Conservation (phyloP, 2,113 vertebrate species). For the Triplophysa siluroides region DNA sequence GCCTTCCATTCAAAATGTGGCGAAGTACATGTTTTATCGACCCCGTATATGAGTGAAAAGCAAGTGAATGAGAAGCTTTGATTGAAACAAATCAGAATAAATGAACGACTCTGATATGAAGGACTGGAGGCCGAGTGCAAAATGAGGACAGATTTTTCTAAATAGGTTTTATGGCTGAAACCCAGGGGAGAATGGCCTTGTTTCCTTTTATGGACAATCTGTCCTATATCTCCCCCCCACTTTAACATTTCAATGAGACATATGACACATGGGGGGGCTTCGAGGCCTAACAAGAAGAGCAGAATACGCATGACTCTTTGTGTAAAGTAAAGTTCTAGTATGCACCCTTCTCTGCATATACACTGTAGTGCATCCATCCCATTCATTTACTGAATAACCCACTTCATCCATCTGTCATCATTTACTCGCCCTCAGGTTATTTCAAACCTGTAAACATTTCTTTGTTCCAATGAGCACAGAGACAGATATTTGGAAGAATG, state of each 20-base stretch:
- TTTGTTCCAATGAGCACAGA: too few species aligned
- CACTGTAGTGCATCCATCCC: too few species aligned
- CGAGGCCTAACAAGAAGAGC: neutral
- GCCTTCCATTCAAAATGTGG: neutral
- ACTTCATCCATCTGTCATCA: too few species aligned
- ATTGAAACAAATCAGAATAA: neutral
- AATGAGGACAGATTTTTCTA: conserved; percentile 52
- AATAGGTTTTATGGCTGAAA: conserved; percentile 56
- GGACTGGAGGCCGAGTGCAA: conserved; percentile 20
- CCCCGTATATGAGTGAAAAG: neutral
- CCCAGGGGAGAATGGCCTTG: conserved; percentile 51
- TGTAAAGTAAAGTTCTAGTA: neutral
- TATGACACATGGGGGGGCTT: conserved; percentile 17
- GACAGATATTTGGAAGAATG: too few species aligned
- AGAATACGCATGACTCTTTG: neutral
- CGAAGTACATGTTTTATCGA: neutral
- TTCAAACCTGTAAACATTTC: too few species aligned
- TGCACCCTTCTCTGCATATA: too few species aligned
- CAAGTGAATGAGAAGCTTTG: conserved; percentile 15
- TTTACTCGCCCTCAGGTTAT: too few species aligned
- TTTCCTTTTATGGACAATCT: conserved; percentile 58
- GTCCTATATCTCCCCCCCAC: conserved; percentile 48
- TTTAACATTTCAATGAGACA: conserved; percentile 40
- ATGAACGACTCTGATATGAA: conserved; percentile 2
- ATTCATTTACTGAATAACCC: neutral